Evolutionary conservation across 2,888 invertebrate genomes (phyloP), one percentile per base, ranked within the genome.

Genomic region (Bedellia somnulentella): DNA sequence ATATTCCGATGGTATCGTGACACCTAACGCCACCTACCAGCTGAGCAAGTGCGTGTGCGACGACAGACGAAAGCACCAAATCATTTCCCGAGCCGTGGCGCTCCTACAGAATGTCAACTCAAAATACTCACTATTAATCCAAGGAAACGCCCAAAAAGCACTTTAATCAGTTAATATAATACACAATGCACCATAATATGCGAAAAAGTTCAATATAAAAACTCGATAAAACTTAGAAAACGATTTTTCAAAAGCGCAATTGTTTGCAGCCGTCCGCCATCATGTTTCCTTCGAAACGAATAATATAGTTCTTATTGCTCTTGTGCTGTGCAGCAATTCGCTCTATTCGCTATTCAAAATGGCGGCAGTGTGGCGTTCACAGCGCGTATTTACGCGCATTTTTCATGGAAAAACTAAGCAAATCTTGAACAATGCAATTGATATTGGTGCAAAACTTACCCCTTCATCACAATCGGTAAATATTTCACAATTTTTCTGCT

Each of bases 331-430:
- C 23, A 70, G 68, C 71, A 63, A 67, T 67, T 67, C 63, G 62
- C 73, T 76, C 76, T 76, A 76, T 75, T 77, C 75, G 76, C 76
- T 77, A 77, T 77, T 73, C 77, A 77, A 77, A 73, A 77, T 77
- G 77, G 77, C 77, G 76, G 68, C 76, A 49, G 68, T 73, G 68
- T 61, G 63, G 64, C 68, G 75, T 60, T 60, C 73, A 54, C 73
- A 54, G 61, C 62, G 62, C 62, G 71, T 70, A 52, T 71, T 75
- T 62, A 57, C 60, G 57, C 67, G 68, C 49, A 57, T 70, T 76
- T 71, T 73, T 56, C 47, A 40, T 46, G 61, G 70, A 73, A 73
- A 73, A 70, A 57, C 52, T 44, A 51, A 48, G 44, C 61, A 58
- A 57, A 73, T 67, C 59, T 49, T 63, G 68, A 67, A 71, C 73